Evolutionary conservation across 2,888 invertebrate species (phyloP).

Genomic region (Fragum fragum): DNA sequence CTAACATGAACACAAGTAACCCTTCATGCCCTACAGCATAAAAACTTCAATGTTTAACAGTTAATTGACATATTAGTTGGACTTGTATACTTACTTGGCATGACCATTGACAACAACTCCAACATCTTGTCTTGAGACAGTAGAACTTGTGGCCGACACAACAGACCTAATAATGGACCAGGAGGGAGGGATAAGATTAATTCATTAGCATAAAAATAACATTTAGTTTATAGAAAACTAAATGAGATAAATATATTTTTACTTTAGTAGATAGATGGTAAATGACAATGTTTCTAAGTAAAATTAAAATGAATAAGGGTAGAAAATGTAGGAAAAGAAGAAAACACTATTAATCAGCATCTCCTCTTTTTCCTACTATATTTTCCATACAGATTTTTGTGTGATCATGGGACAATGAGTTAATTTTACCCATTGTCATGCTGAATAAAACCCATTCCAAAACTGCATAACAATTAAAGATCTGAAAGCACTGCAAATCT

Average conservation of each 20-base stretch:
- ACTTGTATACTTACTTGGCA: conserved; percentile 46
- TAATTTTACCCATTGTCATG: too few relatives aligned
- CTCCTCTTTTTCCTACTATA: neutral
- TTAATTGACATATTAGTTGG: too few relatives aligned
- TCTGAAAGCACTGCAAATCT: too few relatives aligned
- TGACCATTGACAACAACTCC: conserved; percentile 62
- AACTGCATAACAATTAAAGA: too few relatives aligned
- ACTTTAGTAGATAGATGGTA: too few relatives aligned
- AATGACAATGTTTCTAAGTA: too few relatives aligned
- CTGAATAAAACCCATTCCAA: neutral
- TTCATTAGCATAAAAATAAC: neutral
- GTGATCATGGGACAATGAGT: neutral
- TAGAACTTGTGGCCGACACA: conserved; percentile 52
- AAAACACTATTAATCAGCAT: neutral
- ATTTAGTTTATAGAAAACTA: too few relatives aligned
- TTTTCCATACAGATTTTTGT: neutral
- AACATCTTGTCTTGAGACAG: conserved; percentile 59
- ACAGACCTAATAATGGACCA: conserved; percentile 41
- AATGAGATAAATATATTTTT: too few relatives aligned
- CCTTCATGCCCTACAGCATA: too few relatives aligned
- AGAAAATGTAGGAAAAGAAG: conserved; percentile 13
- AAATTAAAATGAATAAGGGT: too few relatives aligned
- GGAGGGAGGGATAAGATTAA: conserved; percentile 18
- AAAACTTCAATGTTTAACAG: too few relatives aligned
- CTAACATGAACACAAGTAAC: too few relatives aligned